A percentile compares a stretch with the other conserved stretches of the same genome.
phyloP scores from a whole-genome alignment of 2,888 invertebrate genomes.

The Scaptomyza reducta region DNA sequence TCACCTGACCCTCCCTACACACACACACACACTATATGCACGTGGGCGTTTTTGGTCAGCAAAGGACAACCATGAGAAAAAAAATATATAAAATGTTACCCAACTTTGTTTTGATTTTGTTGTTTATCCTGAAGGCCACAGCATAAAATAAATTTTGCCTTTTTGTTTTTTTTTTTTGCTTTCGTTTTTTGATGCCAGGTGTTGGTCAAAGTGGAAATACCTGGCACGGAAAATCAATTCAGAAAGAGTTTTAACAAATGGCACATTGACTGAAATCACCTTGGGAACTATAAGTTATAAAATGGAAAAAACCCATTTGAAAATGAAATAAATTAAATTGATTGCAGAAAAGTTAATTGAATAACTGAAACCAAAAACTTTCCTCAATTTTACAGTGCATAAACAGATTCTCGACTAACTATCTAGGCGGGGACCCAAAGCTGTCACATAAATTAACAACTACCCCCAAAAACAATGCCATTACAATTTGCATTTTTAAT shows the following conservation, averaged over 20 bases:
- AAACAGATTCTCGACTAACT: slow-evolving; percentile 5
- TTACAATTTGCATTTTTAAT: slow-evolving; percentile 63
- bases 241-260: slow-evolving; percentile 8
- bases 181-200: background rate
- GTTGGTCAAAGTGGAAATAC: slow-evolving; percentile 1
- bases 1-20: too few relatives aligned
- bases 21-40: slow-evolving; percentile 4
- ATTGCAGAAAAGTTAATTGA: slow-evolving; percentile 6
- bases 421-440: background rate
- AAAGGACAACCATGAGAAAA: slow-evolving; percentile 34
- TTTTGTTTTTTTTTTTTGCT: slow-evolving; percentile 5
- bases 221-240: slow-evolving; percentile 7
- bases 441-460: slow-evolving; percentile 47
- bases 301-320: background rate
- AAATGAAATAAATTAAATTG: slow-evolving; percentile 3
- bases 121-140: slow-evolving; percentile 38
- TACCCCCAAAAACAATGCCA: slow-evolving; percentile 29
- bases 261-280: background rate
- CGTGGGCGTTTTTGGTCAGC: slow-evolving; percentile 26
- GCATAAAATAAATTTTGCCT: slow-evolving; percentile 32
- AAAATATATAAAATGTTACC: slow-evolving; percentile 25
- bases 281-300: slow-evolving; percentile 1
- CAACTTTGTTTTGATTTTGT: slow-evolving; percentile 53
- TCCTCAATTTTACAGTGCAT: slow-evolving; percentile 3
- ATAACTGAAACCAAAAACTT: background rate